phyloP scores from a whole-genome alignment of 2,797 vertebrate species.

The Gallinago stenura region DNA sequence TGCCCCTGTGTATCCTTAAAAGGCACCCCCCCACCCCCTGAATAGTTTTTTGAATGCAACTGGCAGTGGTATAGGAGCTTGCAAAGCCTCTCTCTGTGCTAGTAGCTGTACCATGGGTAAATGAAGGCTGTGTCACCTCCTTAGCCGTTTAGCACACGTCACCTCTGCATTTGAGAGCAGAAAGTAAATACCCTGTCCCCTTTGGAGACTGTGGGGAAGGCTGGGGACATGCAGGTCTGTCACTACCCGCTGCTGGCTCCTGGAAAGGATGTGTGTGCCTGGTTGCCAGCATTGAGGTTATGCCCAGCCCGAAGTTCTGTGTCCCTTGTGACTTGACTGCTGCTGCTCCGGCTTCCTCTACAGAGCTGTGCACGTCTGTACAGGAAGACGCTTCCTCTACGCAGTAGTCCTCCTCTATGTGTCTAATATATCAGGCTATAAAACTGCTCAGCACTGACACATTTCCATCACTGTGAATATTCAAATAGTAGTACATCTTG shows the following conservation, averaged over 20 bases:
- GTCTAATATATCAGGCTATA: neutral
- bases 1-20: neutral
- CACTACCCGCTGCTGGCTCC: neutral
- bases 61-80: neutral
- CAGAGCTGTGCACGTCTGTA: fast-evolving
- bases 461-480: neutral
- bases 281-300: fast-evolving
- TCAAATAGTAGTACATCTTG: neutral
- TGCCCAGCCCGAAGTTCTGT: neutral
- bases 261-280: neutral
- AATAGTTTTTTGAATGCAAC: neutral
- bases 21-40: neutral
- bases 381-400: neutral
- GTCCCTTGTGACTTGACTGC: neutral
- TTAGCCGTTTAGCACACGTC: fast-evolving
- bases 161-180: neutral
- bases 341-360: neutral
- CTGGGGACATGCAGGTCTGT: neutral
- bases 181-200: neutral
- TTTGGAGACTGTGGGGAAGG: neutral
- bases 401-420: neutral
- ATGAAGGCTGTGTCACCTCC: neutral
- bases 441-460: neutral
- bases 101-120: neutral
- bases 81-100: neutral